phyloP scores from a whole-genome alignment of 2,113 vertebrate genomes.

The Engraulis encrasicolus region DNA sequence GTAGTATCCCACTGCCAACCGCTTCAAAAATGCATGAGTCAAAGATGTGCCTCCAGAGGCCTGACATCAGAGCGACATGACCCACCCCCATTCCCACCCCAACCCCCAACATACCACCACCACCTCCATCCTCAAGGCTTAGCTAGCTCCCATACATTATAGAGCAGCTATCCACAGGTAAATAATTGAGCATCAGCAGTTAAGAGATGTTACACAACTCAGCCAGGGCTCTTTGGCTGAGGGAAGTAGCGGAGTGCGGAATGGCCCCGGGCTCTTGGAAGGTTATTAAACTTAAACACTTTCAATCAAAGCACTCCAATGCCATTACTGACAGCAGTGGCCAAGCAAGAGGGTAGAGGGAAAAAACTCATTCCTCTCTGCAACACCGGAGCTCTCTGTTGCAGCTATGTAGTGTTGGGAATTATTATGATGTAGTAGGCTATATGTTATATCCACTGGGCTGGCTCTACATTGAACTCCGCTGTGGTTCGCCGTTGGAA shows the following conservation, averaged over 20 bases:
- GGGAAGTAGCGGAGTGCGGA: slow-evolving; percentile 27
- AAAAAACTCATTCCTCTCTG: too few species aligned
- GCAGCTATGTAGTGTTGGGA: too few species aligned
- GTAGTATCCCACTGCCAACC: slow-evolving; percentile 4
- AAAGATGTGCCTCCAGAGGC: slow-evolving; percentile 22
- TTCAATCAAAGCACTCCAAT: slow-evolving; percentile 6
- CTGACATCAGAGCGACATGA: slow-evolving; percentile 8
- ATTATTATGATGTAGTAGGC: too few species aligned
- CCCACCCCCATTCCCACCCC: not conserved
- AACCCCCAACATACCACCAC: too few species aligned
- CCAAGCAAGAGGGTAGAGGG: not conserved
- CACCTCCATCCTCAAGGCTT: slow-evolving; percentile 8
- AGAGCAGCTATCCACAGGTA: slow-evolving; percentile 59
- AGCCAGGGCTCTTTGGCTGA: slow-evolving; percentile 18
- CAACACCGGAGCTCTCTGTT: too few species aligned
- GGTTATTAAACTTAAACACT: slow-evolving; percentile 22
- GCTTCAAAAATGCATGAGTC: slow-evolving; percentile 32
- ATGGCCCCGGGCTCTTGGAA: not conserved
- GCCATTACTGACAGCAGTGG: not conserved
- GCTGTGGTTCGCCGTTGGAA: not conserved
- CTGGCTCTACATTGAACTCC: too few species aligned
- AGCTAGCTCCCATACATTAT: slow-evolving; percentile 65
- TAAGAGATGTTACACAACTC: slow-evolving; percentile 63
- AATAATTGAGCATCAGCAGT: slow-evolving; percentile 70
- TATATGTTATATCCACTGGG: too few species aligned